These are phyloP conservation scores for Blennius ocellaris DNA, from an alignment of 2,113 vertebrate species.

Conservation along the genomic window DNA sequence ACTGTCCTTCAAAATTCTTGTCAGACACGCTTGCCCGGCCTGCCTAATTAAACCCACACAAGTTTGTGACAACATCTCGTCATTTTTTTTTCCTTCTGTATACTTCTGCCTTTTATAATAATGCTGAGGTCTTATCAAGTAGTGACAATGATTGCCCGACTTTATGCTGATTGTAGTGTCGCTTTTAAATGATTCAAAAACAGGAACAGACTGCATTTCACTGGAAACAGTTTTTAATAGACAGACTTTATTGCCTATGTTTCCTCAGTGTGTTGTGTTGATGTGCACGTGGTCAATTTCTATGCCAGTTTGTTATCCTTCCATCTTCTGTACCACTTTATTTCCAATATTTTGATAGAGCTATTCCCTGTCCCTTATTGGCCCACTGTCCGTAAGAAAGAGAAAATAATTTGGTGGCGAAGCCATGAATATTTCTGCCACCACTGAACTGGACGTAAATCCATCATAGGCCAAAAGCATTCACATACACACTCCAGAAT, in stretches of 20 bases:
- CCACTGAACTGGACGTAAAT: too few relatives aligned
- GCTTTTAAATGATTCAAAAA: slow-evolving; percentile 43
- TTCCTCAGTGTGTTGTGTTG: neutral
- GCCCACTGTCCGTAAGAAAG: too few relatives aligned
- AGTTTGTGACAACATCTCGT: slow-evolving; percentile 53
- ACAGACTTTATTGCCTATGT: slow-evolving; percentile 37
- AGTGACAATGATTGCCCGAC: slow-evolving; percentile 39
- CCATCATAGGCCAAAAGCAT: too few relatives aligned
- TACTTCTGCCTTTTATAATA: slow-evolving; percentile 39
- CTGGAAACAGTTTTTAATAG: slow-evolving; percentile 40
- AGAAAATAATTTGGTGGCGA: too few relatives aligned
- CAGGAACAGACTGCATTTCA: slow-evolving; percentile 19
- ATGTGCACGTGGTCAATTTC: neutral
- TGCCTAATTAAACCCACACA: slow-evolving; percentile 62
- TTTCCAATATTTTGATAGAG: too few relatives aligned
- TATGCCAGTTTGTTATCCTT: neutral
- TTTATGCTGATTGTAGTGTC: slow-evolving; percentile 35
- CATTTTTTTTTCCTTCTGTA: slow-evolving; percentile 7
- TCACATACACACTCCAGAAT: too few relatives aligned
- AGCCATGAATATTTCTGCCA: too few relatives aligned
- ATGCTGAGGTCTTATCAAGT: slow-evolving; percentile 27
- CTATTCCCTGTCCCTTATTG: too few relatives aligned
- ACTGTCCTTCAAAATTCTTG: slow-evolving; percentile 54
- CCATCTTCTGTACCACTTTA: too few relatives aligned
- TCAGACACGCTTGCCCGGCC: slow-evolving; percentile 39